A percentile compares a stretch with the other conserved stretches of the same genome.
Conservation (phyloP, 2,113 vertebrate genomes). For the Trachemys scripta region DNA sequence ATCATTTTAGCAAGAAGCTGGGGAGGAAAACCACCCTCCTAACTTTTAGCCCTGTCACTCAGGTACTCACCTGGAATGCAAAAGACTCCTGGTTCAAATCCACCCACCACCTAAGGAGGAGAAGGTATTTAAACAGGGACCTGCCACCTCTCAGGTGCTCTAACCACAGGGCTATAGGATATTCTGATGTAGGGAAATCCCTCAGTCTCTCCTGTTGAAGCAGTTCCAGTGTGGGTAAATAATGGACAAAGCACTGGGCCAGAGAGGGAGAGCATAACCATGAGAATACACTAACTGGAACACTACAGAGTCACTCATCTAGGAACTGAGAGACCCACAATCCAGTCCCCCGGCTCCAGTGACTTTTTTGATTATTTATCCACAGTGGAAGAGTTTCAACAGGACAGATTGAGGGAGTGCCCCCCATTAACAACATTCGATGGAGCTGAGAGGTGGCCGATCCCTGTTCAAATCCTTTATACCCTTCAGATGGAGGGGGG, state of each 20-base stretch:
- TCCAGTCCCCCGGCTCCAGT: not conserved
- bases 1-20: not conserved
- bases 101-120: not conserved
- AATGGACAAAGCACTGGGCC: not conserved
- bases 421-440: not conserved
- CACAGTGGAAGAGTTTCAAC: not conserved
- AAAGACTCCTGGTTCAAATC: not conserved
- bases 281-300: not conserved
- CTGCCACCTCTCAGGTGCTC: not conserved
- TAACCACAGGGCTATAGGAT: not conserved
- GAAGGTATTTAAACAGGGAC: not conserved
- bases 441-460: not conserved
- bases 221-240: not conserved
- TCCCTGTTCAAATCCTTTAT: not conserved
- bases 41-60: not conserved
- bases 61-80: not conserved
- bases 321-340: not conserved
- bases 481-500: not conserved
- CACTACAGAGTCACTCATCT: not conserved
- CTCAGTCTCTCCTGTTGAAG: not conserved
- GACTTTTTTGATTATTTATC: no score
- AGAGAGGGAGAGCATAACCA: not conserved
- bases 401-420: not conserved
- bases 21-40: not conserved
- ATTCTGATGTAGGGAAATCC: not conserved